A percentile compares a stretch with the other conserved stretches of the same genome.
Evolutionary conservation across 2,888 invertebrate species (phyloP).

Genomic region (Venustoraphidia nigricollis): DNA sequence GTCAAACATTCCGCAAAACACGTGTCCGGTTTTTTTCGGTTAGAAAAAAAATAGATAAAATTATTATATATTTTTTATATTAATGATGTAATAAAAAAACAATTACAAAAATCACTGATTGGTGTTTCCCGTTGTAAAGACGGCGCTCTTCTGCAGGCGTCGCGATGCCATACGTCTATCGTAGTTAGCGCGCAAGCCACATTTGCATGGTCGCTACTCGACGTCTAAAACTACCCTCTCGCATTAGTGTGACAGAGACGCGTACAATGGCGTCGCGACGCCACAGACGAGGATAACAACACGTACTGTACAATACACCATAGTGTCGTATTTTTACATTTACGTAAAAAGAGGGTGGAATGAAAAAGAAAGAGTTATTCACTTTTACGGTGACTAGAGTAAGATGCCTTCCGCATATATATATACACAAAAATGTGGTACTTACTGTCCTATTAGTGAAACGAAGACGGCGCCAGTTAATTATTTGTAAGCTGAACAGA

Average conservation of each 20-base stretch:
- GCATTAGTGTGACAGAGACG: slow-evolving; percentile 12
- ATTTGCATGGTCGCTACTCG: slow-evolving; percentile 29
- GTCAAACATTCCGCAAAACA: too few relatives aligned
- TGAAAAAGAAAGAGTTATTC: background rate
- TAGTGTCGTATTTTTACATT: slow-evolving; percentile 7
- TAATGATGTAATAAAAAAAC: too few relatives aligned
- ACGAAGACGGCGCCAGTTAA: slow-evolving; percentile 17
- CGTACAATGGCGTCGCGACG: slow-evolving; percentile 19
- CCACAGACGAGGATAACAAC: slow-evolving; percentile 9
- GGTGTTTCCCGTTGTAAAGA: slow-evolving; percentile 27
- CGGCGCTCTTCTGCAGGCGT: slow-evolving; percentile 27
- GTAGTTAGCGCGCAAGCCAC: slow-evolving; percentile 31
- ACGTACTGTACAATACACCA: slow-evolving; percentile 1
- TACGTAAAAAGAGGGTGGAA: slow-evolving; percentile 4
- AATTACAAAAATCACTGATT: slow-evolving; percentile 20
- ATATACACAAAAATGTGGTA: slow-evolving; percentile 19
- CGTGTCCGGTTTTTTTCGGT: too few relatives aligned
- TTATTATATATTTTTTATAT: too few relatives aligned
- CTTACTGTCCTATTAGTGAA: slow-evolving; percentile 21
- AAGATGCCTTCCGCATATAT: slow-evolving; percentile 11
- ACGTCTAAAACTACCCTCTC: slow-evolving; percentile 20
- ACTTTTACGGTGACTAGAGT: slow-evolving; percentile 10
- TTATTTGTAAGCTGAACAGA: slow-evolving; percentile 8
- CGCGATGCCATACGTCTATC: slow-evolving; percentile 25
- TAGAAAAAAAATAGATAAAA: too few relatives aligned